Evolutionary conservation across 2,888 invertebrate genomes (phyloP), one percentile per base, ranked within the genome.

Genomic region (Lycocerus yunnanus): DNA sequence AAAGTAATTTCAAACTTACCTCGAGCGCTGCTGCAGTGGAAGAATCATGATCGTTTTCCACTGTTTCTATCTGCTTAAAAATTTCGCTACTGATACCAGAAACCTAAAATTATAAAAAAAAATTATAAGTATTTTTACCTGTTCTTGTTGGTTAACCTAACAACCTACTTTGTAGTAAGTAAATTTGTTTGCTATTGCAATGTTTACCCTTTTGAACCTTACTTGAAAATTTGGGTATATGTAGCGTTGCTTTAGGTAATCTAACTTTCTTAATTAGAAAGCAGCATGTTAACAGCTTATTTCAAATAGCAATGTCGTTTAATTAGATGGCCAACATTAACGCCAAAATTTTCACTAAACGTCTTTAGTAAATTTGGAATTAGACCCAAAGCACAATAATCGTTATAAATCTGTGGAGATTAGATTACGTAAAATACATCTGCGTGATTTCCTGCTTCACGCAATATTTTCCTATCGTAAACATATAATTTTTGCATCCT

Each of bases 21-120:
- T 96, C 96, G 88, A 97, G 90, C 81, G 95, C 96, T 83, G 96
- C 96, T 79, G 97, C 96, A 81, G 96, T 96, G 83, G 95, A 95
- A 81, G 95, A 94, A 88, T 97, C 96, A 89, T 96, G 96, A 88
- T 97, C 97, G 89, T 97, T 97, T 89, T 97, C 97, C 83, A 97
- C 95, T 85, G 96, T 95, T 90, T 97, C 97, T 92, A 97, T 95
- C 92, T 97, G 97, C 85, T 96, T 94, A 91, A 97, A 97, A 88
- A 97, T 97, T 90, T 97, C 97, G 86, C 95, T 95, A 88, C 96
- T 96, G 85, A 97, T 97, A 85, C 97, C 97, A 88, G 97, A 97
- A 86, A 97, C 97, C 95, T 95, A 89, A 69, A 88, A 88, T 63
- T 18, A 13, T n/a, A 68, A 15, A 71, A 71, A 15, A 67, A 67